Evolutionary conservation across 2,113 vertebrate genomes (phyloP), one percentile per base, ranked within the genome.

Genomic region (Malurus cyaneus): DNA sequence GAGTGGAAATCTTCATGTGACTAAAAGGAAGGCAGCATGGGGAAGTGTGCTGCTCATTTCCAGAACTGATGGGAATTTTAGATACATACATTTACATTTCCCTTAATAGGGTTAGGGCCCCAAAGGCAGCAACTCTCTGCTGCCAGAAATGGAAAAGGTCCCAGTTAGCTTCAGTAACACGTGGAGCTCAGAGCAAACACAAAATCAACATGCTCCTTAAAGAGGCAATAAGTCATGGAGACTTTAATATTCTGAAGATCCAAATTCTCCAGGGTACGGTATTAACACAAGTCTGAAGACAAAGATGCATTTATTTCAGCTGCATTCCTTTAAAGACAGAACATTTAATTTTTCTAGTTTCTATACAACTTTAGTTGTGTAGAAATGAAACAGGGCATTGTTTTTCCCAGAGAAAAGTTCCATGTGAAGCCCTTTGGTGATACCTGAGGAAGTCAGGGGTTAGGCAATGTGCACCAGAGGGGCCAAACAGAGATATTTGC

Each of bases 181-280:
- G 0, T 74, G 88, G 79, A 80, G 60, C 76, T 93, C 60, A 73
- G 81, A 89, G 70, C 70, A 73, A 88, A 78, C 56, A 79, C 93
- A 96, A 94, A 96, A 96, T 41, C 85, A 96, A 92, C 92, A 83
- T 24, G 15, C 28, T 93, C n/a, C 89, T 93, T 90, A 96, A 95
- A 96, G 57, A 93, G 61, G 67, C 65, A 88, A 23, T 83, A 96
- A 94, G 71, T 95, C 74, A 93, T 82, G 21, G 49, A 95, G 64
- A 42, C 64, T 96, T 93, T 83, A 94, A 83, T 86, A 92, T 88
- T 70, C 76, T 80, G 74, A 67, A 88, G 86, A 78, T 89, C 34
- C 70, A 73, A 77, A 97, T 92, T 96, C 94, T 95, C 94, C 0
- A 0, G 88, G 44, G 79, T 94, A 71, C 0, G 0, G 57, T 86